These are phyloP conservation scores for Lanius collurio DNA, from an alignment of 2,113 vertebrate genomes.

Conservation along the genomic window DNA sequence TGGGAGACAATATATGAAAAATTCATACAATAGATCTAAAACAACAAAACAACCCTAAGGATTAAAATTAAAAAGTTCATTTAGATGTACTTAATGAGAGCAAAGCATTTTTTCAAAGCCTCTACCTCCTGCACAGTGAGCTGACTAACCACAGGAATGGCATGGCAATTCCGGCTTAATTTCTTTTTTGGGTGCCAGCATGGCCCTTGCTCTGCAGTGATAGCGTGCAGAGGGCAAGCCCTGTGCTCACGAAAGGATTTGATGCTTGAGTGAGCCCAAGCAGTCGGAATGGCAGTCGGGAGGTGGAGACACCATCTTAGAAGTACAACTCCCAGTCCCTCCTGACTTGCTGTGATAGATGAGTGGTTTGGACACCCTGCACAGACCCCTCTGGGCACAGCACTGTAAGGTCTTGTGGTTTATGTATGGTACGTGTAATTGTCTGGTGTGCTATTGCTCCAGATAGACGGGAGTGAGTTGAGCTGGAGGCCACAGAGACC, in stretches of 20 bases:
- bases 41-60: background rate
- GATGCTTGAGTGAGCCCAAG: slow-evolving; percentile 8
- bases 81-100: background rate
- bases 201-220: background rate
- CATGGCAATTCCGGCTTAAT: background rate
- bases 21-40: background rate
- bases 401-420: background rate
- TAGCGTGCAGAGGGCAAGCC: slow-evolving; percentile 27
- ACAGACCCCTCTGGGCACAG: background rate
- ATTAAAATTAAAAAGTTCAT: background rate
- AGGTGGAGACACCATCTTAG: slow-evolving; percentile 11
- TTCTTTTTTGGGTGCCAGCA: background rate
- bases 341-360: background rate
- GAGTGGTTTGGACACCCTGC: background rate
- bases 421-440: background rate
- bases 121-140: background rate
- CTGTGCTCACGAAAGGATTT: background rate
- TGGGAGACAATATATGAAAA: background rate
- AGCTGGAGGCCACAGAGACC: background rate
- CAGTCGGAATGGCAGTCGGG: background rate
- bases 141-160: background rate
- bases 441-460: background rate
- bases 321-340: background rate
- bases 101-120: background rate
- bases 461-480: background rate